These are phyloP conservation scores for Romanogobio albipinnatus DNA, from an alignment of 2,113 vertebrate genomes.

Conservation along the genomic window DNA sequence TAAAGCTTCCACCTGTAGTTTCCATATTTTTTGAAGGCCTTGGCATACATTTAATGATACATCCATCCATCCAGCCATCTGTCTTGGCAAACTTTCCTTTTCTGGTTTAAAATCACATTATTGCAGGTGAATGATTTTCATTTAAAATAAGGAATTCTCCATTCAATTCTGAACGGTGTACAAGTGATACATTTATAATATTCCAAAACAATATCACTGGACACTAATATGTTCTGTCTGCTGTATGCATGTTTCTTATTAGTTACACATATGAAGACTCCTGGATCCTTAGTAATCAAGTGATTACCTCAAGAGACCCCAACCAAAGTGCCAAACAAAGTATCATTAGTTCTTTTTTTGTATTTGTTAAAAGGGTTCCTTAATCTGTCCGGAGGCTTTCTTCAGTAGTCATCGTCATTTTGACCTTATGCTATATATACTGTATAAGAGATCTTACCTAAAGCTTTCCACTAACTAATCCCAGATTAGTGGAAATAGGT, in stretches of 20 bases:
- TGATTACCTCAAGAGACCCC: not conserved
- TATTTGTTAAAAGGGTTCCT: not conserved
- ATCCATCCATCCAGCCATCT: too few species aligned
- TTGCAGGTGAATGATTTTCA: too few species aligned
- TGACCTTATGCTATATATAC: conserved; percentile 38
- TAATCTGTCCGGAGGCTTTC: conserved; percentile 53
- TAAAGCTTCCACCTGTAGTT: not conserved
- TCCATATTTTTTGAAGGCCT: not conserved
- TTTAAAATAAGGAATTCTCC: not conserved
- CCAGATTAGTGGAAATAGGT: conserved; percentile 12
- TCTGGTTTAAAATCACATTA: too few species aligned
- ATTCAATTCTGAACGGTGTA: not conserved
- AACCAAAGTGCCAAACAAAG: not conserved
- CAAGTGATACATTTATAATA: not conserved
- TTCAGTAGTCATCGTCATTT: conserved; percentile 11
- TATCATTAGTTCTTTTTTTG: conserved; percentile 5
- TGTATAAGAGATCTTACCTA: conserved; percentile 35
- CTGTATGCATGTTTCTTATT: not conserved
- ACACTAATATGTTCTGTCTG: conserved; percentile 1
- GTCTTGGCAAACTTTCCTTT: too few species aligned
- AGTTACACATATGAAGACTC: not conserved
- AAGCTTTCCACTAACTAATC: conserved; percentile 36
- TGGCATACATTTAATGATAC: not conserved
- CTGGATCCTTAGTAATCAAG: not conserved
- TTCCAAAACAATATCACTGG: not conserved